phyloP scores from a whole-genome alignment of 2,113 vertebrate species.

The Grammomys dolichurus region DNA sequence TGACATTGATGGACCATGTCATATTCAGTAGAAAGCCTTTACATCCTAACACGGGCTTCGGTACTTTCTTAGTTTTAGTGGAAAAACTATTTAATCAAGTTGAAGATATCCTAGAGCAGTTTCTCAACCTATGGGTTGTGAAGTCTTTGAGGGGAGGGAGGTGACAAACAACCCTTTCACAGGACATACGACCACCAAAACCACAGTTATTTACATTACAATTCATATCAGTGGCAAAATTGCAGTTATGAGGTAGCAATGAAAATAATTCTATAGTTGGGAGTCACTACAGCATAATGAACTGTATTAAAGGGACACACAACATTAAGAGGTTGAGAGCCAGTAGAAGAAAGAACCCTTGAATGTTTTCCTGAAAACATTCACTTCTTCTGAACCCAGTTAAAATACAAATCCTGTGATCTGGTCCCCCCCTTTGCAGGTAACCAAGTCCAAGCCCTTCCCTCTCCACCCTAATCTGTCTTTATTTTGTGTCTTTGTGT shows the following conservation, averaged over 20 bases:
- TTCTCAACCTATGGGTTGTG: neutral
- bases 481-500: neutral
- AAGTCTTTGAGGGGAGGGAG: neutral
- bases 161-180: neutral
- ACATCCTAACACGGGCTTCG: slow-evolving; percentile 41
- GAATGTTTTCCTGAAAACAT: neutral
- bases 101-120: slow-evolving; percentile 65
- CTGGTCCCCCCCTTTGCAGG: too few relatives aligned
- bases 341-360: slow-evolving; percentile 27
- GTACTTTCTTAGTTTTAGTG: slow-evolving; percentile 55
- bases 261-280: neutral
- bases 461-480: too few relatives aligned
- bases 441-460: neutral
- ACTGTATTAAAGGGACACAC: neutral
- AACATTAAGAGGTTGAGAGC: neutral
- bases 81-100: slow-evolving; percentile 73
- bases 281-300: neutral
- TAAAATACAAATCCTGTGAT: neutral
- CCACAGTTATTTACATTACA: neutral
- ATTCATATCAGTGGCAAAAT: neutral
- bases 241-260: neutral
- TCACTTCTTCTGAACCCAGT: neutral
- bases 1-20: neutral
- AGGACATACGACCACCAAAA: neutral
- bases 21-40: slow-evolving; percentile 41